These are phyloP conservation scores for cat (Felis catus) DNA, from an alignment of 2,113 vertebrate genomes.

Conservation along the genomic window F.catus_Fca126_mat1.0 CM031419.1:73282501-73283000, in stretches of 20 bases:
- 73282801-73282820: not conserved
- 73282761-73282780: not conserved
- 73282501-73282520: too few species aligned
- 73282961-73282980: not conserved
- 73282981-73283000: too few species aligned
- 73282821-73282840: not conserved
- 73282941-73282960: not conserved
- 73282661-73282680: not conserved
- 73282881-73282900: not conserved
- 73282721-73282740: not conserved
- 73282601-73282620: not conserved
- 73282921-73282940: not conserved
- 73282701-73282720: not conserved
- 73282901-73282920: not conserved
- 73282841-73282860: not conserved
- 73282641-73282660: not conserved
- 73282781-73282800: not conserved
- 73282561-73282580: too few species aligned
- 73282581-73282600: not conserved
- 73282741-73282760: not conserved
- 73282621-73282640: not conserved
- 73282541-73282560: too few species aligned
- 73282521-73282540: too few species aligned
- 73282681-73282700: not conserved
- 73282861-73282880: not conserved